Evolutionary conservation across 2,888 invertebrate genomes (phyloP).

Genomic region (Exephanes ischioxanthus): DNA sequence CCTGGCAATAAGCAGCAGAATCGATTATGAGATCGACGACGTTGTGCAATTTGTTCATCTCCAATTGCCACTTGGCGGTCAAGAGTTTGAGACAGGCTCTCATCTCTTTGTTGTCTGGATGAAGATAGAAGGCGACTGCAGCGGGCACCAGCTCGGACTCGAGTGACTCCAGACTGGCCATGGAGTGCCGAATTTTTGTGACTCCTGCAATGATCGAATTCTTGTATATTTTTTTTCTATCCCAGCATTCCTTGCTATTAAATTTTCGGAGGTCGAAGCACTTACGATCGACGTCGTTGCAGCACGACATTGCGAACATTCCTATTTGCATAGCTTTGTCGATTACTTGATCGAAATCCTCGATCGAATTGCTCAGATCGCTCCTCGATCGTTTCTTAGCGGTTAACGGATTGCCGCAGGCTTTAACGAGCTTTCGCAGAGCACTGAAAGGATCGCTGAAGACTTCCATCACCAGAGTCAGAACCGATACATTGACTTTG

Average conservation of each 20-base stretch:
- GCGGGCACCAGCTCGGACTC: conserved; percentile 90
- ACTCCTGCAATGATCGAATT: conserved; percentile 85
- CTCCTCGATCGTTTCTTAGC: conserved; percentile 76
- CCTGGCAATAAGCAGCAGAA: conserved; percentile 89
- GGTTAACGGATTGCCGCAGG: conserved; percentile 80
- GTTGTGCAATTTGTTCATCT: conserved; percentile 87
- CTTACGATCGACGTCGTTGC: conserved; percentile 84
- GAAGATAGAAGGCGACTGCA: conserved; percentile 84
- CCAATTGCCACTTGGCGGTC: conserved; percentile 87
- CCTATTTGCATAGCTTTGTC: conserved; percentile 90
- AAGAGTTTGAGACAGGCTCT: conserved; percentile 86
- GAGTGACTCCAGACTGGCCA: conserved; percentile 89
- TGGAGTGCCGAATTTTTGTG: conserved; percentile 87
- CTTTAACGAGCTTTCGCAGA: conserved; percentile 81
- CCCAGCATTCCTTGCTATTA: not conserved
- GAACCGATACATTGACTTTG: conserved; percentile 88
- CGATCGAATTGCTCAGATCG: conserved; percentile 86
- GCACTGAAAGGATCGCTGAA: conserved; percentile 81
- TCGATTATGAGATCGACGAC: conserved; percentile 89
- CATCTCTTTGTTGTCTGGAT: conserved; percentile 85
- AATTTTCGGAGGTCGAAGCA: not conserved
- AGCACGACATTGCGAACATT: conserved; percentile 89
- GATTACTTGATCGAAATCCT: conserved; percentile 89
- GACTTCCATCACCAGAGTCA: conserved; percentile 87
- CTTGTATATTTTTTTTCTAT: conserved; percentile 7